phyloP scores from a whole-genome alignment of 2,113 vertebrate species.

The Agapornis roseicollis region DNA sequence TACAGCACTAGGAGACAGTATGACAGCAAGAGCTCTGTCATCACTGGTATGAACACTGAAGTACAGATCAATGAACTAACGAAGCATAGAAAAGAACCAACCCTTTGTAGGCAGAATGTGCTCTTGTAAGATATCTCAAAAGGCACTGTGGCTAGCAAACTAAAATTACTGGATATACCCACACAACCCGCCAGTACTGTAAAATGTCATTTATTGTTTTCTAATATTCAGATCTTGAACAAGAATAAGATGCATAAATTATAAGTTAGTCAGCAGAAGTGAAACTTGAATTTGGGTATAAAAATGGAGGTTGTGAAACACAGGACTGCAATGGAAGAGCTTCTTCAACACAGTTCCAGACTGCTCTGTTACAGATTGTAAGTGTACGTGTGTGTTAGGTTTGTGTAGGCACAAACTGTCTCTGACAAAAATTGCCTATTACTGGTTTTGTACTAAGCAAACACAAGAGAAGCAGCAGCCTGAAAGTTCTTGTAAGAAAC shows the following conservation, averaged over 20 bases:
- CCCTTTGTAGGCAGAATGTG: neutral
- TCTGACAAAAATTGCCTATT: neutral
- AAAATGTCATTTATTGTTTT: neutral
- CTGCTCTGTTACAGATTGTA: neutral
- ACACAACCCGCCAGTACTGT: neutral
- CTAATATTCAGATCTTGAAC: neutral
- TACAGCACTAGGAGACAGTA: neutral
- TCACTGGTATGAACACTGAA: neutral
- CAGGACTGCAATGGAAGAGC: neutral
- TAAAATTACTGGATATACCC: neutral
- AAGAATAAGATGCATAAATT: neutral
- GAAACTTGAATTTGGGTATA: neutral
- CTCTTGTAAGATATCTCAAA: neutral
- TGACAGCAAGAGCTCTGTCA: neutral
- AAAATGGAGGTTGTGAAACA: neutral
- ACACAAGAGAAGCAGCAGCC: neutral
- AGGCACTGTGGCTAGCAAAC: neutral
- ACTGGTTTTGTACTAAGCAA: neutral
- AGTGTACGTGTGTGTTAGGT: rapidly evolving
- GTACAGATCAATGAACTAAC: neutral
- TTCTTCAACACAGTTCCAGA: neutral
- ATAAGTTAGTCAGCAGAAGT: neutral
- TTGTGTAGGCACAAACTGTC: neutral
- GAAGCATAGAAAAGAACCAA: neutral
- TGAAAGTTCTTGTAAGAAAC: neutral